phyloP scores from a whole-genome alignment of 2,797 vertebrate species.

The Falco concolor region DNA sequence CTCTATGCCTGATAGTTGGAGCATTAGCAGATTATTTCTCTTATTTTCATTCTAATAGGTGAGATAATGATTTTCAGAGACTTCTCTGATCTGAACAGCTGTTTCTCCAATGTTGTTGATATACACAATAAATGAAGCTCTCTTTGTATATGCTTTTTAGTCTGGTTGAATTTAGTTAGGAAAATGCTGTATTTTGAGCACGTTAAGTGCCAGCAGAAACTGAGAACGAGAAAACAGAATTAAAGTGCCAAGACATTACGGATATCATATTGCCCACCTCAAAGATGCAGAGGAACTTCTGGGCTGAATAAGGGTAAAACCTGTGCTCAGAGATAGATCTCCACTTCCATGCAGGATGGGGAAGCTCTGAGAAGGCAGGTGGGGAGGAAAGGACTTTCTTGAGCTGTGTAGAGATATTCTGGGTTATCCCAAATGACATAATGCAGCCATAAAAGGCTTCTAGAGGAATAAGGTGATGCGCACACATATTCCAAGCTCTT shows the following conservation, averaged over 20 bases:
- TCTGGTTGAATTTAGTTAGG: not conserved
- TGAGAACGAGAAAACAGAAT: not conserved
- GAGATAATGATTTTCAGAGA: not conserved
- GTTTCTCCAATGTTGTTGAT: not conserved
- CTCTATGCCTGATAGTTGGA: not conserved
- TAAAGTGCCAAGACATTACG: accelerated
- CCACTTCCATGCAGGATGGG: accelerated
- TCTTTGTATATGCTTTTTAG: not conserved
- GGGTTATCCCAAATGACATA: not conserved
- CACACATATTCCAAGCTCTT: not conserved
- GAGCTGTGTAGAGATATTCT: not conserved
- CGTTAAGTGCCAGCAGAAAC: not conserved
- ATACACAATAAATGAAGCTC: not conserved
- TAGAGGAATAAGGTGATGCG: not conserved
- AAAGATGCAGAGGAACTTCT: not conserved
- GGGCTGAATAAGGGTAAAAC: not conserved
- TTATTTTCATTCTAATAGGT: not conserved
- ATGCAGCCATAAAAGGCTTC: not conserved
- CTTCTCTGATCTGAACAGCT: not conserved
- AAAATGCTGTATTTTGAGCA: not conserved
- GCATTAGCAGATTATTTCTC: not conserved
- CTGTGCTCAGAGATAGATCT: not conserved
- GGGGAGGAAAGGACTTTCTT: not conserved
- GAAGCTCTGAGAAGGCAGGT: not conserved
- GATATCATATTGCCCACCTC: accelerated